Percentiles rank a stretch among this genome's conserved stretches.
Evolutionary conservation across 2,113 vertebrate species (phyloP).

Genomic region (Hydrochoerus hydrochaeris): DNA sequence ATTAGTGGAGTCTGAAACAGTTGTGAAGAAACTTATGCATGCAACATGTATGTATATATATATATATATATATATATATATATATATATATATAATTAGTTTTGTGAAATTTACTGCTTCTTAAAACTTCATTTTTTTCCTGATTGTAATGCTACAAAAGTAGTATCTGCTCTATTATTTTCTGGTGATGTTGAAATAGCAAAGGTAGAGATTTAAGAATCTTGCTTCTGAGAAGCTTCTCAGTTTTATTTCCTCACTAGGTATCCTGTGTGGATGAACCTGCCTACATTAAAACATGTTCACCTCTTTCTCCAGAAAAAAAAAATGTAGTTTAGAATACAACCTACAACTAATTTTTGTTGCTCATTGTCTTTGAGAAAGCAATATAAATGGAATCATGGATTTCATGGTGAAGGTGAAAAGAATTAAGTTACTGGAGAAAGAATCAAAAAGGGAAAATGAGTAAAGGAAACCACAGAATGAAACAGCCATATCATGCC

Average conservation of each 20-base stretch:
- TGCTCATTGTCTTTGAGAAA: background rate
- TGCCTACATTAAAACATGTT: background rate
- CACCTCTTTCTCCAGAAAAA: background rate
- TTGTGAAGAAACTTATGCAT: background rate
- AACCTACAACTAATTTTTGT: background rate
- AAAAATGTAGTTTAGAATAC: background rate
- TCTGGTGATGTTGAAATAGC: background rate
- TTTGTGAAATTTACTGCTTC: background rate
- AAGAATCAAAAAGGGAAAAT: background rate
- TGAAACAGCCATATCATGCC: background rate
- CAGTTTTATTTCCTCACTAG: background rate
- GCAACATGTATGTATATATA: background rate
- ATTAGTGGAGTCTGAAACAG: background rate
- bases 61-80: too few species aligned
- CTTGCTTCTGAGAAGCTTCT: background rate
- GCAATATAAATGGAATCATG: background rate
- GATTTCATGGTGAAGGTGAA: background rate
- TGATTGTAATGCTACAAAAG: fast-evolving
- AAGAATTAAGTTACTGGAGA: background rate
- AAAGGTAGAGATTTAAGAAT: background rate
- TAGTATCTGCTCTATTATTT: background rate
- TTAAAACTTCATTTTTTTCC: background rate
- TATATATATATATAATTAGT: background rate
- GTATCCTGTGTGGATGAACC: background rate
- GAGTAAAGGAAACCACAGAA: background rate